A percentile compares a stretch with the other conserved stretches of the same genome.
These are phyloP conservation scores for Apomyelois bistriatella DNA, from an alignment of 2,888 invertebrate genomes.

Conservation along the genomic window DNA sequence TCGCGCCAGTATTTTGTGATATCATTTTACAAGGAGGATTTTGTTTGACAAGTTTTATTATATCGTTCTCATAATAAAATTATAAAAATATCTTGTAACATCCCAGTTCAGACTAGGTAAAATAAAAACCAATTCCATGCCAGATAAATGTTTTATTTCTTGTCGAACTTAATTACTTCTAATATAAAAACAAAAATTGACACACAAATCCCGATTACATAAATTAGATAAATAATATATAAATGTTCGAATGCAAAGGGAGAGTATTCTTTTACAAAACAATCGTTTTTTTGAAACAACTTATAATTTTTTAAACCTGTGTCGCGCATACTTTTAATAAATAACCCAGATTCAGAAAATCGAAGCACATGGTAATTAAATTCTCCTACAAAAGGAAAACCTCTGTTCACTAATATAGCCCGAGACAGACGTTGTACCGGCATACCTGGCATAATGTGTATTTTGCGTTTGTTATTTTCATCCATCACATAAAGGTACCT, in stretches of 20 bases:
- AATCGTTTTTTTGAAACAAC: background rate
- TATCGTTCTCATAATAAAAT: too few relatives aligned
- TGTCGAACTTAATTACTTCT: background rate
- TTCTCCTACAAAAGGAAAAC: background rate
- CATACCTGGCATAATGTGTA: background rate
- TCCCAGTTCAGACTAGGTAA: too few relatives aligned
- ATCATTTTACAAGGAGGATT: too few relatives aligned
- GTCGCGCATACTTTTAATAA: background rate
- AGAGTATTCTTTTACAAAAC: background rate
- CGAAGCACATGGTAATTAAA: background rate
- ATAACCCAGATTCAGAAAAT: conserved; percentile 1
- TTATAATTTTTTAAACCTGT: background rate
- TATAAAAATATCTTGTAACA: too few relatives aligned
- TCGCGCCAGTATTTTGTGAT: too few relatives aligned
- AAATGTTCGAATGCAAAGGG: background rate
- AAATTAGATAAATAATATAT: background rate
- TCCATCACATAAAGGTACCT: background rate
- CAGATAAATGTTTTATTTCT: background rate
- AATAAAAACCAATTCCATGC: background rate
- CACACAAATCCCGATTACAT: background rate
- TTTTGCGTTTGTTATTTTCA: too few relatives aligned
- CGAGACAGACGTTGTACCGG: background rate
- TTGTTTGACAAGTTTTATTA: too few relatives aligned
- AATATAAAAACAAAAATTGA: background rate
- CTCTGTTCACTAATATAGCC: background rate